These are phyloP conservation scores for Epinephelus awoara DNA, from an alignment of 2,797 vertebrate species.

Conservation along the genomic window DNA sequence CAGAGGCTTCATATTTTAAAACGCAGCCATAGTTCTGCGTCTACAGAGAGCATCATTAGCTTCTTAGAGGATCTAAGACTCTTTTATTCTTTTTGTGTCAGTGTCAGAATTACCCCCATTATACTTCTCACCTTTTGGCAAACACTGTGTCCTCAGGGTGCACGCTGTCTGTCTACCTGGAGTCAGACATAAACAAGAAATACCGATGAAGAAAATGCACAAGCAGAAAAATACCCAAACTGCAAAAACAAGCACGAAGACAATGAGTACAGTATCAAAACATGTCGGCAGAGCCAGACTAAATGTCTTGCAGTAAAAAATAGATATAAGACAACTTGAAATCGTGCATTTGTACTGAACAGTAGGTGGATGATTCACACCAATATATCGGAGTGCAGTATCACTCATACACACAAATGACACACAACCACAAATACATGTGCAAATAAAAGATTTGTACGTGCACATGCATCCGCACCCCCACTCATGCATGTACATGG, in stretches of 20 bases:
- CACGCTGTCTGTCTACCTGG: slow-evolving; percentile 5
- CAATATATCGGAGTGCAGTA: background rate
- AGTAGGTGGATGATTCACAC: background rate
- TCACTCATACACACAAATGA: background rate
- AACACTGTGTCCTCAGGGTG: slow-evolving; percentile 28
- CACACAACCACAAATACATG: background rate
- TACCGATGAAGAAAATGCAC: background rate
- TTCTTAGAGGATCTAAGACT: slow-evolving; percentile 19
- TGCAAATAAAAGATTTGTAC: background rate
- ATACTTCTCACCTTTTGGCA: slow-evolving; percentile 31
- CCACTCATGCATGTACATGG: background rate
- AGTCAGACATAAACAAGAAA: slow-evolving; percentile 16
- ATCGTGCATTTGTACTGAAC: background rate
- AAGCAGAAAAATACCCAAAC: background rate
- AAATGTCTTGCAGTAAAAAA: background rate
- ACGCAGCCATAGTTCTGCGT: background rate
- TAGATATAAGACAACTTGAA: background rate
- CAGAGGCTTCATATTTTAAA: slow-evolving; percentile 23
- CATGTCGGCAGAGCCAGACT: background rate
- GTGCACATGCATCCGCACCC: background rate
- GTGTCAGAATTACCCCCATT: slow-evolving; percentile 26
- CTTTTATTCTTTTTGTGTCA: slow-evolving; percentile 19
- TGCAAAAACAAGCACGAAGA: background rate
- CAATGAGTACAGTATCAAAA: background rate
- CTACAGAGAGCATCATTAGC: slow-evolving; percentile 35